These are phyloP conservation scores for Lasaia peninsularis DNA, from an alignment of 1,140 invertebrate species.

Conservation along the genomic window DNA sequence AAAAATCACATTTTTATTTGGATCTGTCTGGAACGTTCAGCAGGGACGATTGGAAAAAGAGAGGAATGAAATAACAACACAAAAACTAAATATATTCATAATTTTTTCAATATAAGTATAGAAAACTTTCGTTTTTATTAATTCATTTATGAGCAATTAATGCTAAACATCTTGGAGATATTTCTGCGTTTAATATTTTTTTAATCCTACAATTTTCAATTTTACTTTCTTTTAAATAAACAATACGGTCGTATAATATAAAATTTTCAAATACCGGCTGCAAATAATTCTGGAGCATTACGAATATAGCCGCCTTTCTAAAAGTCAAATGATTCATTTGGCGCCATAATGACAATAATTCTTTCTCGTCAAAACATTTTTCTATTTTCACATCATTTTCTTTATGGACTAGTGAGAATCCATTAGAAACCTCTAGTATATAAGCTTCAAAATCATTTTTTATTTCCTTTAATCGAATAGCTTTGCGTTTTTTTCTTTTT, in stretches of 20 bases:
- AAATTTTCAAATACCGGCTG: constrained; percentile 82
- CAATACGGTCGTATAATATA: constrained; percentile 82
- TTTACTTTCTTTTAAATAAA: constrained; percentile 80
- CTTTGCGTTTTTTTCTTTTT: constrained; percentile 78
- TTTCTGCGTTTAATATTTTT: constrained; percentile 77
- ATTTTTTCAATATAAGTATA: no score
- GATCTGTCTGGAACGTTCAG: no score
- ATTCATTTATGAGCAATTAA: constrained; percentile 65
- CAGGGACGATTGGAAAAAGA: no score
- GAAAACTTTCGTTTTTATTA: constrained; percentile 8
- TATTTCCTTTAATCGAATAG: constrained; percentile 71
- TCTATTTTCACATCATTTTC: constrained; percentile 19
- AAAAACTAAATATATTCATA: no score
- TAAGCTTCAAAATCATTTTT: constrained; percentile 75
- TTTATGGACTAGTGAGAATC: constrained; percentile 29
- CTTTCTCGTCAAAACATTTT: constrained; percentile 30
- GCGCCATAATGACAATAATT: constrained; percentile 50
- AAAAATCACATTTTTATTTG: no score
- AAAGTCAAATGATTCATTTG: constrained; percentile 55
- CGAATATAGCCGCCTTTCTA: constrained; percentile 62
- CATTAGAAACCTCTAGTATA: constrained; percentile 61
- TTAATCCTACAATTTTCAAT: constrained; percentile 71
- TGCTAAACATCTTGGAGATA: constrained; percentile 80
- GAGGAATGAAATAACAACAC: no score
- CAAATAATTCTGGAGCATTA: constrained; percentile 55